These are phyloP conservation scores for Pentalonia nigronervosa DNA, from an alignment of 1,140 invertebrate species.

Conservation along the genomic window DNA sequence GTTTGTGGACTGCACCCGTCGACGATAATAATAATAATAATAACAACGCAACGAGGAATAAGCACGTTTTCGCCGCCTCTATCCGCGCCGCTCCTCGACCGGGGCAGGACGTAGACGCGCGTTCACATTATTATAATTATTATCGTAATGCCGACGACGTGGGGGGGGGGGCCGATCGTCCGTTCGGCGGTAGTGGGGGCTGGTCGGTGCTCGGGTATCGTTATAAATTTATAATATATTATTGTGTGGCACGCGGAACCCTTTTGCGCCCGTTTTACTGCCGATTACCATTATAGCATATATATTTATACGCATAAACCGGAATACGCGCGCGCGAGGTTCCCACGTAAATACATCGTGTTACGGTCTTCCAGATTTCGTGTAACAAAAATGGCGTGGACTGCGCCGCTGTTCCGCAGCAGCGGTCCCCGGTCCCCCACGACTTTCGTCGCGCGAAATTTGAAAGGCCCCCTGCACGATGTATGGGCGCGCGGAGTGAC, in stretches of 20 bases:
- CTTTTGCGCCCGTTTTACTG: not conserved
- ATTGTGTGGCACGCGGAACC: not conserved
- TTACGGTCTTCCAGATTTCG: not conserved
- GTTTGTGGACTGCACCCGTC: not conserved
- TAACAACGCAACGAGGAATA: not conserved
- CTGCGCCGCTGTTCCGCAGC: no score
- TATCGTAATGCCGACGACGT: not conserved
- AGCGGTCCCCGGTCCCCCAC: not conserved
- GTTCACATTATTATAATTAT: not conserved
- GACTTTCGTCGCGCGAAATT: not conserved
- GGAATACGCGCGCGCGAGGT: not conserved
- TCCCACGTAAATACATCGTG: not conserved
- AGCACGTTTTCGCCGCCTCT: not conserved
- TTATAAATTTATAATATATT: constrained; percentile 6
- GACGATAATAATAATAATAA: not conserved
- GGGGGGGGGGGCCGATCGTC: not conserved
- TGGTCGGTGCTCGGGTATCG: not conserved
- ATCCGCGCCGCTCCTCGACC: not conserved
- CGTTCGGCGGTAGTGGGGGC: not conserved
- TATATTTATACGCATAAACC: not conserved
- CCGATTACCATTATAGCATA: not conserved
- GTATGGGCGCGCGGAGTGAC: no score
- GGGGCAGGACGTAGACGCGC: not conserved
- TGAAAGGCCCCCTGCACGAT: not conserved
- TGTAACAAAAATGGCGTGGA: not conserved